These are phyloP conservation scores for Apostichopus japonicus DNA, from an alignment of 35 echinoderm and acorn worm species.

Conservation along the genomic window DNA sequence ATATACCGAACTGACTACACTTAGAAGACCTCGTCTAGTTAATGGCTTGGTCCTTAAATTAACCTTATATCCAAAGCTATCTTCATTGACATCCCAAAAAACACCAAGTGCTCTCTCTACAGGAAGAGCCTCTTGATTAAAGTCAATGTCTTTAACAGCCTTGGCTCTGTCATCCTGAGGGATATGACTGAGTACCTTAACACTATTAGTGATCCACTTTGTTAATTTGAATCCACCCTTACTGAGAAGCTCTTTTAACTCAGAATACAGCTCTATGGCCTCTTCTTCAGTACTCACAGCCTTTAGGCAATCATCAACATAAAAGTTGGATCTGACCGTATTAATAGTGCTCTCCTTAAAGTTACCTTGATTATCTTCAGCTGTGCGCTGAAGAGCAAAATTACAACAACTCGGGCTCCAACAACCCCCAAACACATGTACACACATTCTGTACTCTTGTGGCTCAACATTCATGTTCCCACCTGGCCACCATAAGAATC, in stretches of 20 bases:
- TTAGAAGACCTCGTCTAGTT: conserved; percentile 41
- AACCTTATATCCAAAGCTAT: conserved; percentile 50
- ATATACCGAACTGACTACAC: conserved; percentile 43
- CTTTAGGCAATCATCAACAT: conserved; percentile 78
- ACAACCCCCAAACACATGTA: too few species aligned
- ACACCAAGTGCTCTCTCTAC: conserved; percentile 40
- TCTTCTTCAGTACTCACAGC: conserved; percentile 44
- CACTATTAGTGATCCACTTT: conserved; percentile 75
- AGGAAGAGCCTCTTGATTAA: conserved; percentile 62
- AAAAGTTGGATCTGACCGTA: neutral
- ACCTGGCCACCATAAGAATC: too few species aligned
- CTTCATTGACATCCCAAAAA: conserved; percentile 39
- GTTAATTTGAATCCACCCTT: conserved; percentile 68
- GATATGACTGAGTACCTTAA: conserved; percentile 42
- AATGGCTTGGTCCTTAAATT: neutral
- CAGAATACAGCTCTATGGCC: conserved; percentile 39
- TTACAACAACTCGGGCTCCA: too few species aligned
- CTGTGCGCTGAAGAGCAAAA: too few species aligned
- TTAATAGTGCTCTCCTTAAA: too few species aligned
- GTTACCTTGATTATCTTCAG: too few species aligned
- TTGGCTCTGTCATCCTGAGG: conserved; percentile 73
- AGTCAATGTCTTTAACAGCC: conserved; percentile 55
- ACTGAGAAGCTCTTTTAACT: conserved; percentile 43
- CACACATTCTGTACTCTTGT: too few species aligned
- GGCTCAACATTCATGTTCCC: too few species aligned